Percentiles rank a stretch among this genome's conserved stretches.
These are phyloP conservation scores for Argyrosomus regius DNA, from an alignment of 2,797 vertebrate genomes.

Conservation along the genomic window DNA sequence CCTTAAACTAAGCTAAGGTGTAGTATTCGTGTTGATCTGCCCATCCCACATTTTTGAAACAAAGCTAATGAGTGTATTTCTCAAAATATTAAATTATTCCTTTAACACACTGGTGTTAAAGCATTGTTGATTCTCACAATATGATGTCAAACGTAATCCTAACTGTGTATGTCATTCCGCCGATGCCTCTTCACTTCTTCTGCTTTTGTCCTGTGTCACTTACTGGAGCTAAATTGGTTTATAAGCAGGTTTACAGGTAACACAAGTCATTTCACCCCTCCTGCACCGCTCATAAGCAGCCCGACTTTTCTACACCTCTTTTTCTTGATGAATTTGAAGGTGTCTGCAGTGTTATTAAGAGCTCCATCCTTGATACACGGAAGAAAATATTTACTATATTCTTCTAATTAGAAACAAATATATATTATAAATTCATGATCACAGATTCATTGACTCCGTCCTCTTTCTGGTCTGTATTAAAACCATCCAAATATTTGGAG, in stretches of 20 bases:
- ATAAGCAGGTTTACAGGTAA: conserved; percentile 31
- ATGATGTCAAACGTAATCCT: background rate
- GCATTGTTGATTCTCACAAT: conserved; percentile 11
- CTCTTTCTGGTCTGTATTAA: background rate
- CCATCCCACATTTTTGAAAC: background rate
- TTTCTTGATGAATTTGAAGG: conserved; percentile 7
- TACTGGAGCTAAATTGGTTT: conserved; percentile 40
- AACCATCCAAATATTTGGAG: background rate
- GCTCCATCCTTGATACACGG: background rate
- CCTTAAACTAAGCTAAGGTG: background rate
- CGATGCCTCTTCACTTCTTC: background rate
- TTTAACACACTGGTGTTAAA: conserved; percentile 6
- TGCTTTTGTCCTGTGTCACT: conserved; percentile 29
- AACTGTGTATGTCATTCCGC: background rate
- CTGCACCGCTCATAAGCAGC: background rate
- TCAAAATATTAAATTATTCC: conserved; percentile 3
- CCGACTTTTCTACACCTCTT: background rate
- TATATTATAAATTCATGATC: too few species aligned
- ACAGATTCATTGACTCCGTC: background rate
- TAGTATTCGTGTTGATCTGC: background rate
- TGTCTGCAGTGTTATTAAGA: background rate
- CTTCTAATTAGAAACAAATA: too few species aligned
- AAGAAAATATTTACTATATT: background rate
- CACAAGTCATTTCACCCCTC: conserved; percentile 18
- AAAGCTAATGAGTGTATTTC: conserved; percentile 13